Percentiles rank a stretch among this genome's conserved stretches.
Evolutionary conservation across 2,888 invertebrate genomes (phyloP).

Genomic region (Baccha elongata): DNA sequence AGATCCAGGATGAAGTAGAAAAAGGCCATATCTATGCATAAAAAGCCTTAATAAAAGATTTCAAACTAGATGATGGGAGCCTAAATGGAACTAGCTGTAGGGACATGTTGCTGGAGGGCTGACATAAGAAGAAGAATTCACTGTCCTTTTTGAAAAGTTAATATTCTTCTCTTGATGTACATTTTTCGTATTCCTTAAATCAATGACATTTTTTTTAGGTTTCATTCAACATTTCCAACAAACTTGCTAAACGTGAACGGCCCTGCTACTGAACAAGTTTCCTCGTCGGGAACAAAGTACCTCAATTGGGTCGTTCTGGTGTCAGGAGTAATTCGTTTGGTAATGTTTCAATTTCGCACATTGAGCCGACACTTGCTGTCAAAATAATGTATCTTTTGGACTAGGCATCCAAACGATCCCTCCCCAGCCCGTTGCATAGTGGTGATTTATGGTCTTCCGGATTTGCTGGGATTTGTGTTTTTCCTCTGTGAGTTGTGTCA

Average conservation of each 20-base stretch:
- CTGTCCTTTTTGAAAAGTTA: no score
- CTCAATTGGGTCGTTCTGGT: constrained; percentile 34
- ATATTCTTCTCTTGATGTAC: no score
- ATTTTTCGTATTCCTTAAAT: no score
- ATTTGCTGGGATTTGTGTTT: constrained; percentile 58
- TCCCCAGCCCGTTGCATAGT: constrained; percentile 40
- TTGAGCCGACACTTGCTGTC: constrained; percentile 63
- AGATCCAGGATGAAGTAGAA: no score
- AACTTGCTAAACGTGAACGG: neutral
- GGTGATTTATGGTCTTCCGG: constrained; percentile 72
- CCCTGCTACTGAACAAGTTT: neutral
- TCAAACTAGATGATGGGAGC: no score
- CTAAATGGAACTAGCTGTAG: no score
- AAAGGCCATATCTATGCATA: no score
- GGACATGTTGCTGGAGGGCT: no score
- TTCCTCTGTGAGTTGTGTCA: constrained; percentile 36
- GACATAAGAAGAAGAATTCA: no score
- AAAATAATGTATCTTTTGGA: constrained; percentile 63
- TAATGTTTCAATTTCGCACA: constrained; percentile 61
- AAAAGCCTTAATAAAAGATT: no score
- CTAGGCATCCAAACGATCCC: constrained; percentile 3
- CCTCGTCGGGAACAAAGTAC: neutral
- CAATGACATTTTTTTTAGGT: no score
- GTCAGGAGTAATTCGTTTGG: constrained; percentile 63
- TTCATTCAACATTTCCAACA: no score